These are phyloP conservation scores for Corythornis madagascariensis DNA, from an alignment of 2,113 vertebrate genomes.

Conservation along the genomic window DNA sequence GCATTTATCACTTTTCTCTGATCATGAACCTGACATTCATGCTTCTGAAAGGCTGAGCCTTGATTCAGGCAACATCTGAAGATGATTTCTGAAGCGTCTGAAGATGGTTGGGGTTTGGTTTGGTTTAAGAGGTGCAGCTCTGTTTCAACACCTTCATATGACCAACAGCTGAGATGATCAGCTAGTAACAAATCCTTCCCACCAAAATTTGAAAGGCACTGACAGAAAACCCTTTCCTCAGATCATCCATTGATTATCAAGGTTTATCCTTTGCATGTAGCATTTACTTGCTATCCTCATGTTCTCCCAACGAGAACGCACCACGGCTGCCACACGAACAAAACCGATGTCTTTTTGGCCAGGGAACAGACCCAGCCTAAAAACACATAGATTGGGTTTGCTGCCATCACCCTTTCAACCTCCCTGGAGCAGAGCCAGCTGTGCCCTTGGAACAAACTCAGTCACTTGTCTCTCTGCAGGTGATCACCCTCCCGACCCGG, in stretches of 20 bases:
- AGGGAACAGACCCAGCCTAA: background rate
- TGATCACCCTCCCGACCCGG: accelerated
- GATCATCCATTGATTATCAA: too few relatives aligned
- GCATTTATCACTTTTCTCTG: conserved; percentile 68
- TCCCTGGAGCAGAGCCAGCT: background rate
- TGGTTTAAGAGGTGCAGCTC: too few relatives aligned
- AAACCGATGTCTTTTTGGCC: accelerated
- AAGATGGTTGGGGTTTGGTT: too few relatives aligned
- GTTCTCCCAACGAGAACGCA: accelerated
- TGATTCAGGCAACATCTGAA: too few relatives aligned
- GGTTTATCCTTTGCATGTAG: too few relatives aligned
- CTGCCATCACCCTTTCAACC: background rate
- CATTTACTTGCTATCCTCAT: background rate
- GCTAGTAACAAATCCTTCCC: too few relatives aligned
- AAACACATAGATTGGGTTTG: background rate
- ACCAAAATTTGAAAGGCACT: too few relatives aligned
- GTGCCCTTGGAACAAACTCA: background rate
- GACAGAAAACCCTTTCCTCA: too few relatives aligned
- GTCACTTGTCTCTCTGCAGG: background rate
- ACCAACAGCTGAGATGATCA: too few relatives aligned
- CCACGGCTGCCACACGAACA: background rate
- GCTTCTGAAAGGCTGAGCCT: background rate
- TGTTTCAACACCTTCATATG: too few relatives aligned
- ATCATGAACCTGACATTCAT: conserved; percentile 39
- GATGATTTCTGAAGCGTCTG: too few relatives aligned